These are phyloP conservation scores for Drosophila melanica DNA, from an alignment of 1,140 invertebrate genomes.

Conservation along the genomic window DNA sequence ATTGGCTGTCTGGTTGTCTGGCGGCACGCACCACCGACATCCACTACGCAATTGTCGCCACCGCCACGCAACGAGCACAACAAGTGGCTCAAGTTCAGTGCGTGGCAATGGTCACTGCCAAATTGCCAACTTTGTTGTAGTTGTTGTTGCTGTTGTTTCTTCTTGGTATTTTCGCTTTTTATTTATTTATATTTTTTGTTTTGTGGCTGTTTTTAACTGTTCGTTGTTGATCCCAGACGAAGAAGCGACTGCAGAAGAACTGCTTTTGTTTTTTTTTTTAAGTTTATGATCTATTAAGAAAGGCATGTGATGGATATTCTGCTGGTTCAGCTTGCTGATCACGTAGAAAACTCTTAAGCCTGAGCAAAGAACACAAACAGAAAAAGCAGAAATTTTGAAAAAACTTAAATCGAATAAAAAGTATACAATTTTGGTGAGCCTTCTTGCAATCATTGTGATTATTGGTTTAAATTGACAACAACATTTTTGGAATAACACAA, in stretches of 20 bases:
- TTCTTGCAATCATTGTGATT: too few relatives aligned
- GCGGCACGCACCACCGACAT: conserved; percentile 54
- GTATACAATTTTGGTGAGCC: too few relatives aligned
- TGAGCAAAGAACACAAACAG: neutral
- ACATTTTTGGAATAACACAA: too few relatives aligned
- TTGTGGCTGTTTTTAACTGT: neutral
- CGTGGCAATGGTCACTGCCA: conserved; percentile 32
- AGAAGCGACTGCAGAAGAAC: neutral
- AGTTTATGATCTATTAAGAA: conserved; percentile 1
- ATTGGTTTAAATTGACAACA: too few relatives aligned
- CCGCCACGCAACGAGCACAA: conserved; percentile 4
- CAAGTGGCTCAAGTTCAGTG: conserved; percentile 52
- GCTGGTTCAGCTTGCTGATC: conserved; percentile 4
- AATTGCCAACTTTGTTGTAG: neutral
- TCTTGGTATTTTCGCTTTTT: too few relatives aligned
- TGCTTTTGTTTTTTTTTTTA: neutral
- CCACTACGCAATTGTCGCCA: conserved; percentile 53
- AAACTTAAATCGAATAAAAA: too few relatives aligned
- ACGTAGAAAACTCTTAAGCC: conserved; percentile 14
- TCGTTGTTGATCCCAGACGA: neutral
- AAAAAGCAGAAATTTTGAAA: too few relatives aligned
- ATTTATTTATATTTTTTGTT: too few relatives aligned
- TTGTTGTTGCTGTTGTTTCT: neutral
- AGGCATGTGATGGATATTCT: conserved; percentile 8
- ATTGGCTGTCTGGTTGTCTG: neutral